Percentiles rank a stretch among this genome's conserved stretches.
These are phyloP conservation scores for Salmo trutta DNA, from an alignment of 2,797 vertebrate genomes.

Conservation along the genomic window DNA sequence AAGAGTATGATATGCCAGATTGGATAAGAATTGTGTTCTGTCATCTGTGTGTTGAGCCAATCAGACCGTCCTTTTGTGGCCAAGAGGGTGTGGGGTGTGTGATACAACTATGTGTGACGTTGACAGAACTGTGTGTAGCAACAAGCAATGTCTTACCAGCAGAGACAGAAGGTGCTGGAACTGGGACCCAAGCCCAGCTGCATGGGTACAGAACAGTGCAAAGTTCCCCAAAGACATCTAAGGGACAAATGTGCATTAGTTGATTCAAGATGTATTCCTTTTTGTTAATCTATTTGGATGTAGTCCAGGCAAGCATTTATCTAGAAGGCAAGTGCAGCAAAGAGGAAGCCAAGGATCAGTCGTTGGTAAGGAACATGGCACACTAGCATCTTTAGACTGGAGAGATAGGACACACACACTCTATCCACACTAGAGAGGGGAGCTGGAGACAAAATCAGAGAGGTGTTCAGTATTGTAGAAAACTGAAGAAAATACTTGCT, in stretches of 20 bases:
- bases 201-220: slow-evolving; percentile 77
- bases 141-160: slow-evolving; percentile 64
- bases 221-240: slow-evolving; percentile 80
- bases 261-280: neutral
- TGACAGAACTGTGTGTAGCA: neutral
- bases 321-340: slow-evolving; percentile 74
- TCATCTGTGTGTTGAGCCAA: neutral
- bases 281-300: neutral
- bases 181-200: slow-evolving; percentile 63
- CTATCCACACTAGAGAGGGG: slow-evolving; percentile 35
- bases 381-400: slow-evolving; percentile 63
- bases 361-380: slow-evolving; percentile 65
- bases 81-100: neutral
- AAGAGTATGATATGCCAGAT: neutral
- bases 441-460: slow-evolving; percentile 35
- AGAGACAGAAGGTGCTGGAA: slow-evolving; percentile 76
- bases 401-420: slow-evolving; percentile 47
- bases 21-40: neutral
- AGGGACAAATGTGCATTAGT: slow-evolving; percentile 14
- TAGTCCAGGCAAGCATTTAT: slow-evolving; percentile 40
- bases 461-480: neutral
- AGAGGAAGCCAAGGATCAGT: slow-evolving; percentile 73
- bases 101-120: neutral
- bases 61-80: neutral
- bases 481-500: neutral